phyloP scores from a whole-genome alignment of 2,113 vertebrate species.

The Oryzias celebensis region DNA sequence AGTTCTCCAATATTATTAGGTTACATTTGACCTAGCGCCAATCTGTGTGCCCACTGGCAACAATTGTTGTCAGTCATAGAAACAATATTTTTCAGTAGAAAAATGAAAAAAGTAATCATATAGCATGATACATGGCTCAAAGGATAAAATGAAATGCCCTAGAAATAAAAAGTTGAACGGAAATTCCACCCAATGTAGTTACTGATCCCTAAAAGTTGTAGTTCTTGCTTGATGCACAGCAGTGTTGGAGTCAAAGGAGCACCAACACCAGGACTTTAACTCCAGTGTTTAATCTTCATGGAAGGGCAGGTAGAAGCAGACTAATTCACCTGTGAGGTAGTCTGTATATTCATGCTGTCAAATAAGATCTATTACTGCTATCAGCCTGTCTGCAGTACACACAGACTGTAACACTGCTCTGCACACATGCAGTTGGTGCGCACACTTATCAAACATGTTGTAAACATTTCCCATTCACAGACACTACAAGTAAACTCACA shows the following conservation, averaged over 20 bases:
- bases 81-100: too few relatives aligned
- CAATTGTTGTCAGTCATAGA: too few relatives aligned
- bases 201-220: neutral
- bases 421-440: conserved; percentile 22
- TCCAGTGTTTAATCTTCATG: conserved; percentile 25
- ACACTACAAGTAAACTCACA: conserved; percentile 41
- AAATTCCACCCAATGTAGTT: conserved; percentile 4
- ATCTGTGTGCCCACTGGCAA: too few relatives aligned
- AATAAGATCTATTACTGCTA: conserved; percentile 46
- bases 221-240: conserved; percentile 10
- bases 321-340: conserved; percentile 37
- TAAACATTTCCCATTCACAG: conserved; percentile 53
- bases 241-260: conserved; percentile 12
- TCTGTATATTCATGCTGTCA: conserved; percentile 37
- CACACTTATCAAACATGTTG: conserved; percentile 37
- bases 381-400: conserved; percentile 31
- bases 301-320: conserved; percentile 33
- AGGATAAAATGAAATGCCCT: too few relatives aligned
- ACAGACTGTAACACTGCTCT: neutral
- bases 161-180: neutral
- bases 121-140: too few relatives aligned
- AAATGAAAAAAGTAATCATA: too few relatives aligned
- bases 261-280: conserved; percentile 21
- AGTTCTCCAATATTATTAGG: too few relatives aligned
- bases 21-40: too few relatives aligned